Conservation (phyloP, 2,113 vertebrate species). For the Solea solea region DNA sequence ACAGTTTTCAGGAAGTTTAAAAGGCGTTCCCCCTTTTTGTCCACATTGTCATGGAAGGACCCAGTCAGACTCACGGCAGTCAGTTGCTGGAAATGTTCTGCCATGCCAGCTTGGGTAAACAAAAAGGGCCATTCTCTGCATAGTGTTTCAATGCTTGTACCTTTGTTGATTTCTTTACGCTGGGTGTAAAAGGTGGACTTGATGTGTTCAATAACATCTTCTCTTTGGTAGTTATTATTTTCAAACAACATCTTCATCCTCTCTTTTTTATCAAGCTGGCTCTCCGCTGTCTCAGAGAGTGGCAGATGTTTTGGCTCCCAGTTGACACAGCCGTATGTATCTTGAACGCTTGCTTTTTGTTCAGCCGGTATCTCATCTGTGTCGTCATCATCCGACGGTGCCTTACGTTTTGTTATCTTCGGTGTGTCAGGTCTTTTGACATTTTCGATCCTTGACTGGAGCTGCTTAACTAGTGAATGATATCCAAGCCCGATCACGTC, state of each 20-base stretch:
- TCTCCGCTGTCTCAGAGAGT: background rate
- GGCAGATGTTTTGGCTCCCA: background rate
- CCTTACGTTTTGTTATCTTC: conserved; percentile 14
- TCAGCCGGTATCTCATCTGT: conserved; percentile 3
- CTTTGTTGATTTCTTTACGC: conserved; percentile 3
- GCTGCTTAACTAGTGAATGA: conserved; percentile 21
- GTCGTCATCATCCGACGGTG: conserved; percentile 5
- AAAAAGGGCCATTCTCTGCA: conserved; percentile 14
- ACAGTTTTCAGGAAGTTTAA: conserved; percentile 13
- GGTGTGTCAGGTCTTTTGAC: background rate
- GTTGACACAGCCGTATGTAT: conserved; percentile 1
- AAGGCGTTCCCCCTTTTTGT: conserved; percentile 1
- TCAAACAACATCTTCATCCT: background rate
- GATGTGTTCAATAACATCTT: background rate
- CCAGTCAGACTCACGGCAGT: background rate
- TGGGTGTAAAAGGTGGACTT: background rate
- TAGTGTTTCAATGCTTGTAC: background rate
- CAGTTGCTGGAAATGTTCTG: background rate
- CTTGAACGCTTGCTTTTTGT: conserved; percentile 15
- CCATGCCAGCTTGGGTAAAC: conserved; percentile 13
- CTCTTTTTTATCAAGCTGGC: background rate
- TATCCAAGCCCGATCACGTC: conserved; percentile 27
- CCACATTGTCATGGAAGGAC: conserved; percentile 12
- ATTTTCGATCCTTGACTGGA: conserved; percentile 14
- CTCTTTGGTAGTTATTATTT: background rate